Evolutionary conservation across 2,113 vertebrate genomes (phyloP), one percentile per base, ranked within the genome.

Genomic region (Tupaia tana): DNA sequence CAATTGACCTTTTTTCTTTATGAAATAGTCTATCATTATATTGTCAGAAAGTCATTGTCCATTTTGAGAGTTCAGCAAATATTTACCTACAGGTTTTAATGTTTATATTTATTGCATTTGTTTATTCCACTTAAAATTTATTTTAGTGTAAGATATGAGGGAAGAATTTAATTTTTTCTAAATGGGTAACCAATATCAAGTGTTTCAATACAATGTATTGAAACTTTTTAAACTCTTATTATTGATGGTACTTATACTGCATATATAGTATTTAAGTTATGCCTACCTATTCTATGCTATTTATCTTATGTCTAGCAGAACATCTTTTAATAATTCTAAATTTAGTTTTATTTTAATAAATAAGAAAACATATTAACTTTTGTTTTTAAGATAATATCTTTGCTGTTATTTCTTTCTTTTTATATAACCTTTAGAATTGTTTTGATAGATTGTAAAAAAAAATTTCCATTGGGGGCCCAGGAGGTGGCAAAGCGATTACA

Each of bases 31-130:
- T 88, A 56, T 61, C 43, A 24, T 73, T 73, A 25, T 29, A 83
- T 54, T 82, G 11, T 90, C 19, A 95, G n/a, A 69, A 93, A 91
- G 1, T 59, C 29, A 20, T 54, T 89, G 11, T 7, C 54, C 71
- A 71, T 89, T 91, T 20, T 96, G 6, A 85, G 56, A 85, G 63
- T 87, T 88, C 63, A 85, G 16, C 9, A 89, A 77, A 74, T 83
- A 59, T 2, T 66, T 6, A 83, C 6, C 4, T 43, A 59, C 0
- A 56, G 1, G 8, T 52, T 89, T 85, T 77, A 86, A 71, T 86
- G 20, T 83, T 61, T 61, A 24, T 89, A 61, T 83, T 31, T 92
- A 74, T 79, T 86, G 6, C 7, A 79, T 75, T 64, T 87, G 15
- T 94, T 90, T 86, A 74, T 8, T 43, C 9, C 11, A 61, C 2